Conservation (phyloP, 2,888 invertebrate species). For the Drosophila kanekoi region DNA sequence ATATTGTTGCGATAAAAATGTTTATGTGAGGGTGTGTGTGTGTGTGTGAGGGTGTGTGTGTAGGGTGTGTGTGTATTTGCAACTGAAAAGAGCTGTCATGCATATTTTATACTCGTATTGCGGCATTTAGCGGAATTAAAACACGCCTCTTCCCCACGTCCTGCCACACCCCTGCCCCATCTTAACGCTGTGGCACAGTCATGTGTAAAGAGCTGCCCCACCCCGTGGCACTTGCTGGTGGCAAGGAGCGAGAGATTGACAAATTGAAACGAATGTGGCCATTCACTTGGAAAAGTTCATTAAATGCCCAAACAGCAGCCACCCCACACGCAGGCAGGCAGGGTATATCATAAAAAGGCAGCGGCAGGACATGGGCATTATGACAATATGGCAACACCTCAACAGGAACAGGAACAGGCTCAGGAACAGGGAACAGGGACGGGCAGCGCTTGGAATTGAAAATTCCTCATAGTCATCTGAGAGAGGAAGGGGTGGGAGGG, state of each 20-base stretch:
- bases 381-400: slow-evolving; percentile 72
- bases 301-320: slow-evolving; percentile 49
- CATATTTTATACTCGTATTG: slow-evolving; percentile 64
- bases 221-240: slow-evolving; percentile 5
- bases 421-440: too few species aligned
- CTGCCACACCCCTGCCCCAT: not conserved
- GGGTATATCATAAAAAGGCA: slow-evolving; percentile 63
- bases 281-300: slow-evolving; percentile 83
- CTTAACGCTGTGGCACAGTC: slow-evolving; percentile 42
- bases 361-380: slow-evolving; percentile 49
- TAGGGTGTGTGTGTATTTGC: slow-evolving; percentile 33
- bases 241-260: slow-evolving; percentile 74
- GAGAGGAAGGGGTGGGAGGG: not conserved
- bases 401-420: slow-evolving; percentile 47
- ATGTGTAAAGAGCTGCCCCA: slow-evolving; percentile 20
- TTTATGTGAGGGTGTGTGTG: slow-evolving; percentile 13
- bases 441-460: slow-evolving; percentile 71
- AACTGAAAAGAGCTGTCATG: slow-evolving; percentile 71
- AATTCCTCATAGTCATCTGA: slow-evolving; percentile 77
- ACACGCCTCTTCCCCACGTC: slow-evolving; percentile 32
- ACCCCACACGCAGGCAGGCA: not conserved
- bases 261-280: slow-evolving; percentile 82
- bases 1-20: slow-evolving; percentile 32
- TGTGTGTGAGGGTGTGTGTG: slow-evolving; percentile 13
- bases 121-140: slow-evolving; percentile 73